Conservation (phyloP, 2,797 vertebrate species). For the Halcyon leucocephala region DNA sequence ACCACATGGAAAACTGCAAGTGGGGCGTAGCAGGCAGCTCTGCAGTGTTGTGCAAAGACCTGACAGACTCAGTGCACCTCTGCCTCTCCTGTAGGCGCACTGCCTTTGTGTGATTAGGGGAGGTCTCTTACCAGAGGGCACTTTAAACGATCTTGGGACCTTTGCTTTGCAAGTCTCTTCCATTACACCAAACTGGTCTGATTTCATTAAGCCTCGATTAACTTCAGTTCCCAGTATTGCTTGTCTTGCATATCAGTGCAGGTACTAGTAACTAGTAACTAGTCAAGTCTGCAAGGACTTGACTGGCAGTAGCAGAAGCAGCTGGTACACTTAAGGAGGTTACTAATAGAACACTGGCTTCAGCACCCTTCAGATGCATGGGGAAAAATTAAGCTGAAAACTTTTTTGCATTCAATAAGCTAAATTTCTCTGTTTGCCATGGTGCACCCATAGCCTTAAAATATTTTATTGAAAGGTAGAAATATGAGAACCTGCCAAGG, state of each 20-base stretch:
- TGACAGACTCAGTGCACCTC: background rate
- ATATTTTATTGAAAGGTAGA: background rate
- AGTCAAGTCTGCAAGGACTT: background rate
- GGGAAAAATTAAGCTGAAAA: background rate
- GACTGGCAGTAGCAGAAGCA: background rate
- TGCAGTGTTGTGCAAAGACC: background rate
- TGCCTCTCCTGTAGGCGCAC: accelerated
- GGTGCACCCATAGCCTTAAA: background rate
- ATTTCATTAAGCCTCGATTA: background rate
- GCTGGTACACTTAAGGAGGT: background rate
- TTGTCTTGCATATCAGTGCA: background rate
- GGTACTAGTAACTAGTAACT: background rate
- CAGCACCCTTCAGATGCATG: background rate
- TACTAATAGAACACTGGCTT: background rate
- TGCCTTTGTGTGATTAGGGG: background rate
- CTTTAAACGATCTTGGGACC: background rate
- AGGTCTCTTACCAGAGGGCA: background rate
- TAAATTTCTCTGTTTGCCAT: background rate
- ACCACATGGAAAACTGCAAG: background rate
- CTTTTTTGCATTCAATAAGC: background rate
- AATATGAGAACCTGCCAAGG: background rate
- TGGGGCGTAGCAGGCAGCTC: background rate
- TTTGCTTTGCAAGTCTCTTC: background rate
- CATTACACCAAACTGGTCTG: background rate
- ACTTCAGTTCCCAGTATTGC: accelerated